A percentile compares a stretch with the other conserved stretches of the same genome.
Evolutionary conservation across 2,888 invertebrate genomes (phyloP).

Genomic region (Lochmaea crataegi): DNA sequence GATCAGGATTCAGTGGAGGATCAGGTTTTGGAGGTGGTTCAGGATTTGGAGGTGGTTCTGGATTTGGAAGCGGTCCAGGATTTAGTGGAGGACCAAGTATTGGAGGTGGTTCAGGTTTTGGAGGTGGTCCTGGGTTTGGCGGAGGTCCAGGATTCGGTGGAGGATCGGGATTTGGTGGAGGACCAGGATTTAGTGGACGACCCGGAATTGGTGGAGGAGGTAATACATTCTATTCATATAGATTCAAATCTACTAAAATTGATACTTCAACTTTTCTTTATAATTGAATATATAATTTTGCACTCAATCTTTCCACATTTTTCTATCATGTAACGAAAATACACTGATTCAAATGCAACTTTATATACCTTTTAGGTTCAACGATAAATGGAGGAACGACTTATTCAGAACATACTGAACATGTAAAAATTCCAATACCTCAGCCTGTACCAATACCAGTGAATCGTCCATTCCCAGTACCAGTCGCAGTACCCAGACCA

Average conservation of each 20-base stretch:
- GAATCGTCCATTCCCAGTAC: conserved; percentile 54
- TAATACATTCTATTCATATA: neutral
- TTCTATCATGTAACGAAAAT: too few relatives aligned
- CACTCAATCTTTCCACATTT: too few relatives aligned
- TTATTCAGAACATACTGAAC: conserved; percentile 54
- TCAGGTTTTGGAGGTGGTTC: conserved; percentile 27
- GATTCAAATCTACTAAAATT: too few relatives aligned
- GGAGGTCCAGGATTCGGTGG: too few relatives aligned
- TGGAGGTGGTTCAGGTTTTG: conserved; percentile 29
- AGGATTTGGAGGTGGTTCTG: conserved; percentile 23
- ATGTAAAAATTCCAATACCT: conserved; percentile 54
- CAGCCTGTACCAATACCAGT: conserved; percentile 55
- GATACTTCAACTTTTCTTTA: too few relatives aligned
- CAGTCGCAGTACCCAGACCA: conserved; percentile 56
- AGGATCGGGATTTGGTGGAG: conserved; percentile 31
- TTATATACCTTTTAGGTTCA: too few relatives aligned
- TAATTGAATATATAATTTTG: too few relatives aligned
- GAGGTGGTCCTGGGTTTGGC: too few relatives aligned
- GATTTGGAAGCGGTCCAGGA: conserved; percentile 23
- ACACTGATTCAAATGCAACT: too few relatives aligned
- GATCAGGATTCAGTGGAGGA: conserved; percentile 30
- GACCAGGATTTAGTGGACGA: conserved; percentile 26
- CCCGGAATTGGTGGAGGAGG: conserved; percentile 23
- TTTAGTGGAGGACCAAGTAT: neutral
- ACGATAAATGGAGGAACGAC: conserved; percentile 52